phyloP scores from a whole-genome alignment of 2,888 invertebrate species.

The Hyposoter didymator region DNA sequence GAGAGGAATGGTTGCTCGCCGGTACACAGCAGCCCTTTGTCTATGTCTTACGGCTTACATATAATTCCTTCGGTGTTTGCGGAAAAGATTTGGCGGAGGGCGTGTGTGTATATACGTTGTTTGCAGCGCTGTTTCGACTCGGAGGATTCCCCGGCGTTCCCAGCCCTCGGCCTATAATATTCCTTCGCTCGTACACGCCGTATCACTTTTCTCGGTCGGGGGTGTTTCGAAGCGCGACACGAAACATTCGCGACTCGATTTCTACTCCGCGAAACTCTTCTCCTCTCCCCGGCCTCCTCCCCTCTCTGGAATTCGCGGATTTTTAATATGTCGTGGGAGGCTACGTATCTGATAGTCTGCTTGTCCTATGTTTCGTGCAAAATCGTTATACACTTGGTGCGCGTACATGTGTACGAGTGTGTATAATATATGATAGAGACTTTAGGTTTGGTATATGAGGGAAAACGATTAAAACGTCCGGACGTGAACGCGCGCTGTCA shows the following conservation, averaged over 20 bases:
- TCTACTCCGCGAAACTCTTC: conserved; percentile 82
- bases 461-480: conserved; percentile 73
- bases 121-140: conserved; percentile 55
- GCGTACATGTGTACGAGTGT: conserved; percentile 32
- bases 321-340: conserved; percentile 81
- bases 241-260: conserved; percentile 82
- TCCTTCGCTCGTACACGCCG: conserved; percentile 65
- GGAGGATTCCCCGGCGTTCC: background rate
- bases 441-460: conserved; percentile 85
- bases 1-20: conserved; percentile 51
- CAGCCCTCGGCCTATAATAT: conserved; percentile 66
- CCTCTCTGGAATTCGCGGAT: conserved; percentile 74
- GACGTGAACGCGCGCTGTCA: conserved; percentile 76
- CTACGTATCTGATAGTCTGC: conserved; percentile 68
- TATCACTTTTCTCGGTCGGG: conserved; percentile 71
- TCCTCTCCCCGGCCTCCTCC: conserved; percentile 69
- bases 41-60: conserved; percentile 87
- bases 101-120: conserved; percentile 48
- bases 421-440: conserved; percentile 55
- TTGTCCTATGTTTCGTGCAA: conserved; percentile 18
- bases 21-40: conserved; percentile 78
- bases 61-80: conserved; percentile 87
- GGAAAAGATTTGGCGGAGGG: conserved; percentile 83
- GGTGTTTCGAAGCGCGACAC: conserved; percentile 80
- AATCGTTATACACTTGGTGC: conserved; percentile 51